A percentile compares a stretch with the other conserved stretches of the same genome.
Conservation (phyloP, 2,113 vertebrate species). For the Maccullochella peelii region DNA sequence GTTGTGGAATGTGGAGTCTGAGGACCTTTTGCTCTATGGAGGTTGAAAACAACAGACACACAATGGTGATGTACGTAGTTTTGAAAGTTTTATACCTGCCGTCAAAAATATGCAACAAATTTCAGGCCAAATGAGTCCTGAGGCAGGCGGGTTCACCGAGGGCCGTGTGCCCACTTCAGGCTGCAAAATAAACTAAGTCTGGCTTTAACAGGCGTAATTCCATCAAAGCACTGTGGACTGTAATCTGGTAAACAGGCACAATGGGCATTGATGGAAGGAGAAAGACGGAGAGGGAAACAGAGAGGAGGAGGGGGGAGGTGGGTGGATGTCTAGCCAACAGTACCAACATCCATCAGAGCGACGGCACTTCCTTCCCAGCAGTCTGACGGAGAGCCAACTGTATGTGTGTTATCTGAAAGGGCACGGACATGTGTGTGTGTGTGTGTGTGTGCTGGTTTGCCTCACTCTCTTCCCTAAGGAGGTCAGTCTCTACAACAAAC, state of each 20-base stretch:
- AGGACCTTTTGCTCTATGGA: no score
- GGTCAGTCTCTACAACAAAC: conserved; percentile 71
- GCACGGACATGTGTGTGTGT: conserved; percentile 39
- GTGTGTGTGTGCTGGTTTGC: conserved; percentile 38
- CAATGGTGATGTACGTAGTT: no score
- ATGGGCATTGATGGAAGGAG: conserved; percentile 77
- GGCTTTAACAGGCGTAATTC: conserved; percentile 79
- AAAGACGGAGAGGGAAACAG: conserved; percentile 51
- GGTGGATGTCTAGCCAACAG: conserved; percentile 68
- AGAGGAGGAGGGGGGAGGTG: conserved; percentile 6
- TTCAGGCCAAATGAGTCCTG: background rate
- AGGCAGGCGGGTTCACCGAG: conserved; percentile 42
- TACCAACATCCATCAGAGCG: conserved; percentile 73
- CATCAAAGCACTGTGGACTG: conserved; percentile 80
- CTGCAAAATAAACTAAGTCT: conserved; percentile 72
- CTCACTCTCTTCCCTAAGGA: conserved; percentile 69
- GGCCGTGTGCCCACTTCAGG: conserved; percentile 56
- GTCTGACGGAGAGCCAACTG: conserved; percentile 73
- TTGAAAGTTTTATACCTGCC: conserved; percentile 35
- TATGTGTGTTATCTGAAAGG: conserved; percentile 68
- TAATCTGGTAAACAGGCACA: conserved; percentile 83
- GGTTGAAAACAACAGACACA: no score
- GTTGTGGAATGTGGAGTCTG: no score
- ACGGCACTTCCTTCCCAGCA: conserved; percentile 75
- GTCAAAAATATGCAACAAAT: conserved; percentile 31